Evolutionary conservation across 2,888 invertebrate genomes (phyloP).

Genomic region (Geotrupes spiniger): DNA sequence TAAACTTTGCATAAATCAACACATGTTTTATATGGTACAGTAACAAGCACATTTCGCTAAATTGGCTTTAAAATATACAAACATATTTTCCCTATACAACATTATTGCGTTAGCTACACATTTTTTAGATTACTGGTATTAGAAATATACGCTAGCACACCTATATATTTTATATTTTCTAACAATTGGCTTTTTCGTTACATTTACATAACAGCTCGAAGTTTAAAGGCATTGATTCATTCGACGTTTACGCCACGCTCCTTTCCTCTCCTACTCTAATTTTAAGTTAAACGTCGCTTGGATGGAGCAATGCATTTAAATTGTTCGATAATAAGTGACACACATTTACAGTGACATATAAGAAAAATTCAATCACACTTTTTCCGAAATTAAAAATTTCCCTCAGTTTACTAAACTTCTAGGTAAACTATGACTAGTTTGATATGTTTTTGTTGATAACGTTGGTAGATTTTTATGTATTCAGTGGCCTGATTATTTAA

Average conservation of each 20-base stretch:
- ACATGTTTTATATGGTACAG: too few relatives aligned
- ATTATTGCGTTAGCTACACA: constrained; percentile 54
- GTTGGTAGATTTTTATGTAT: constrained; percentile 28
- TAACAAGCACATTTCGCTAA: too few relatives aligned
- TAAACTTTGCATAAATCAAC: too few relatives aligned
- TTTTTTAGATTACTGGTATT: constrained; percentile 37
- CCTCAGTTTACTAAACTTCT: constrained; percentile 13
- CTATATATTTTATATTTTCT: constrained; percentile 21
- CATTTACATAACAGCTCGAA: too few relatives aligned
- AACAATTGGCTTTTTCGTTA: constrained; percentile 13
- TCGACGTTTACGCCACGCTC: not conserved
- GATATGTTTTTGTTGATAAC: constrained; percentile 34
- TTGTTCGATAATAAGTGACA: constrained; percentile 11
- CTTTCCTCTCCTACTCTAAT: too few relatives aligned
- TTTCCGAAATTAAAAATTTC: constrained; percentile 9
- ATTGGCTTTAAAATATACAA: constrained; percentile 6
- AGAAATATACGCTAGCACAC: constrained; percentile 43
- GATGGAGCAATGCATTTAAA: not conserved
- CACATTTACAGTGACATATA: constrained; percentile 17
- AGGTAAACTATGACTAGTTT: constrained; percentile 31
- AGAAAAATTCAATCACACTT: not conserved
- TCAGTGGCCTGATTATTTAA: too few relatives aligned
- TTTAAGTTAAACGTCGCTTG: not conserved
- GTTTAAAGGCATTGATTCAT: too few relatives aligned
- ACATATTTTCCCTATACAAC: constrained; percentile 39